Evolutionary conservation across 2,888 invertebrate species (phyloP).

Genomic region (Lasiommata megera): DNA sequence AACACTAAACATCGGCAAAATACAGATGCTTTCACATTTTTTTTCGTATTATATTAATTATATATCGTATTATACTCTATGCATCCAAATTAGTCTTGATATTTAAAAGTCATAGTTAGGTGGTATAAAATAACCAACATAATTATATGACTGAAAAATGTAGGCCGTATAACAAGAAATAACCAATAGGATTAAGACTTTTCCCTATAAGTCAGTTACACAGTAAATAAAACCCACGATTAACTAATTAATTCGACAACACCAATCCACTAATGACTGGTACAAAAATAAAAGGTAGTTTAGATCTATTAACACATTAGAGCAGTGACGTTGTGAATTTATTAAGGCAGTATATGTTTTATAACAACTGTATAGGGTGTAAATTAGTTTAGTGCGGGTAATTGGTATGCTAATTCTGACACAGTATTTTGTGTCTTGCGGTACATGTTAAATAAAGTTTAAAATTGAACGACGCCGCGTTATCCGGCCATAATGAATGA

Average conservation of each 20-base stretch:
- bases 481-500: conserved; percentile 54
- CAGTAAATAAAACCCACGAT: conserved; percentile 41
- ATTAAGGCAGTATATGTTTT: conserved; percentile 54
- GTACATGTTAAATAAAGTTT: background rate
- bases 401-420: conserved; percentile 29
- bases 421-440: conserved; percentile 11
- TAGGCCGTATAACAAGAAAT: no score
- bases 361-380: conserved; percentile 53
- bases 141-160: no score
- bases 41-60: no score
- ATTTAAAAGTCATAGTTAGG: no score
- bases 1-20: no score
- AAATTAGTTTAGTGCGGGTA: conserved; percentile 38
- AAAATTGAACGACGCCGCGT: background rate
- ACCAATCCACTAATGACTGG: conserved; percentile 60
- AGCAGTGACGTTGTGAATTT: conserved; percentile 39
- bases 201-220: no score
- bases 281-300: conserved; percentile 36
- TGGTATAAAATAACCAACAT: no score
- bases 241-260: conserved; percentile 56
- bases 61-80: no score
- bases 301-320: conserved; percentile 56
- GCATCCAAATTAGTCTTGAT: no score
- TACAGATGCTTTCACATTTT: no score
- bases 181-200: no score